These are phyloP conservation scores for Nannoperca australis DNA, from an alignment of 2,797 vertebrate species.

Conservation along the genomic window DNA sequence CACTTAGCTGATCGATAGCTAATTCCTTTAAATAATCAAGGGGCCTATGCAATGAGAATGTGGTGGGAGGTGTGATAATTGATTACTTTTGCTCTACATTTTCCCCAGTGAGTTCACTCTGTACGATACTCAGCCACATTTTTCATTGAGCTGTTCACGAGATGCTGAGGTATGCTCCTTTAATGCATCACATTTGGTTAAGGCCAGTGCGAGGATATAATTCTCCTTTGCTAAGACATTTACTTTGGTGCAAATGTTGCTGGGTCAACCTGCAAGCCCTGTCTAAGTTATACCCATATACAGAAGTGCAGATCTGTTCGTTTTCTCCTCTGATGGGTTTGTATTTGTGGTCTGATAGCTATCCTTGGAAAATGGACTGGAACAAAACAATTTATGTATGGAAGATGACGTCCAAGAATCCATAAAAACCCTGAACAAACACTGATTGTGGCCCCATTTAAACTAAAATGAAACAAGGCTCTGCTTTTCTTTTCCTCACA, in stretches of 20 bases:
- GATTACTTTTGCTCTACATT: slow-evolving; percentile 81
- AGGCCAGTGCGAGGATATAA: slow-evolving; percentile 43
- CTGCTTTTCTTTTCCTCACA: slow-evolving; percentile 4
- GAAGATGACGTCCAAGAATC: slow-evolving; percentile 26
- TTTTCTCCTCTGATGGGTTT: slow-evolving; percentile 2
- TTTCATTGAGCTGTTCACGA: slow-evolving; percentile 74
- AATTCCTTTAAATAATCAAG: slow-evolving; percentile 87
- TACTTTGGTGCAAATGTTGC: slow-evolving; percentile 29
- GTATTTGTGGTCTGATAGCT: slow-evolving; percentile 5
- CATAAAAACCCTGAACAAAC: background rate
- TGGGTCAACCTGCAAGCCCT: background rate
- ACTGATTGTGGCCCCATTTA: background rate
- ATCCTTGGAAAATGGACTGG: background rate
- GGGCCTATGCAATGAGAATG: slow-evolving; percentile 66
- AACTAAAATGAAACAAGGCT: background rate
- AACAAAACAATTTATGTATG: background rate
- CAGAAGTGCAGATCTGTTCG: slow-evolving; percentile 23
- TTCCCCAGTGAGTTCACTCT: slow-evolving; percentile 72
- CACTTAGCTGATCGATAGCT: slow-evolving; percentile 85
- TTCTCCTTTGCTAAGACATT: slow-evolving; percentile 48
- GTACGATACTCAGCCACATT: slow-evolving; percentile 62
- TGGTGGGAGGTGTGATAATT: slow-evolving; percentile 79
- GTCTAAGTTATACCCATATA: slow-evolving; percentile 7
- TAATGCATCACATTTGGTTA: slow-evolving; percentile 67
- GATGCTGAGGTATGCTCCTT: slow-evolving; percentile 75